These are phyloP conservation scores for Parazoanthus darwini DNA, from an alignment of 92 coral and sea anemone genomes.

Conservation along the genomic window DNA sequence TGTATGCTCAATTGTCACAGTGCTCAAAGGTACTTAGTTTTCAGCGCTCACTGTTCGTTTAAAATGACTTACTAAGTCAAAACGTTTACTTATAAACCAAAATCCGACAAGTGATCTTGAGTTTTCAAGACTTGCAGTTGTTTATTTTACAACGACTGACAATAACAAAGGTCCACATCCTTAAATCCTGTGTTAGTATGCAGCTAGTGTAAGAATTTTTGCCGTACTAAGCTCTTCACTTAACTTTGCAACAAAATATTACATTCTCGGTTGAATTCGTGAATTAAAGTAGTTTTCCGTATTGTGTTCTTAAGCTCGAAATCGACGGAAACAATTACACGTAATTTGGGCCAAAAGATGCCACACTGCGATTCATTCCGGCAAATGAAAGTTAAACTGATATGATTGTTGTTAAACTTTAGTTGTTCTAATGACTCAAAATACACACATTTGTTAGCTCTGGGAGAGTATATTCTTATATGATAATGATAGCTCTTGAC, in stretches of 20 bases:
- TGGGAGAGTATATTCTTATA: constrained; percentile 35
- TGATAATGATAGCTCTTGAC: constrained; percentile 54
- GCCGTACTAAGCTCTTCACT: background rate
- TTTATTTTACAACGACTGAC: background rate
- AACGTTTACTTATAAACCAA: background rate
- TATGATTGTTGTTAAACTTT: background rate
- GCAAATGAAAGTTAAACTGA: constrained; percentile 4
- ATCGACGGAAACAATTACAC: background rate
- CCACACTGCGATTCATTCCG: constrained; percentile 16
- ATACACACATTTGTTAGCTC: constrained; percentile 28
- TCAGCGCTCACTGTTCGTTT: background rate
- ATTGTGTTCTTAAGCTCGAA: background rate
- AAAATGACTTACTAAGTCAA: too few species aligned
- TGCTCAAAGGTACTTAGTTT: too few species aligned
- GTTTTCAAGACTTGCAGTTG: background rate
- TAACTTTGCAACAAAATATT: background rate
- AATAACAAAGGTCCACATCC: background rate
- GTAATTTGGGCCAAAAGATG: constrained; percentile 7
- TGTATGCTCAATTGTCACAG: background rate
- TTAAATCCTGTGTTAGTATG: background rate
- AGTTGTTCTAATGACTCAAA: constrained; percentile 26
- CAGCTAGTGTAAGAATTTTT: too few species aligned
- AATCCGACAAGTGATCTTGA: background rate
- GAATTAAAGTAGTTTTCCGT: background rate
- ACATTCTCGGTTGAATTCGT: background rate